These are phyloP conservation scores for Deroptyus accipitrinus DNA, from an alignment of 2,113 vertebrate genomes.

Conservation along the genomic window DNA sequence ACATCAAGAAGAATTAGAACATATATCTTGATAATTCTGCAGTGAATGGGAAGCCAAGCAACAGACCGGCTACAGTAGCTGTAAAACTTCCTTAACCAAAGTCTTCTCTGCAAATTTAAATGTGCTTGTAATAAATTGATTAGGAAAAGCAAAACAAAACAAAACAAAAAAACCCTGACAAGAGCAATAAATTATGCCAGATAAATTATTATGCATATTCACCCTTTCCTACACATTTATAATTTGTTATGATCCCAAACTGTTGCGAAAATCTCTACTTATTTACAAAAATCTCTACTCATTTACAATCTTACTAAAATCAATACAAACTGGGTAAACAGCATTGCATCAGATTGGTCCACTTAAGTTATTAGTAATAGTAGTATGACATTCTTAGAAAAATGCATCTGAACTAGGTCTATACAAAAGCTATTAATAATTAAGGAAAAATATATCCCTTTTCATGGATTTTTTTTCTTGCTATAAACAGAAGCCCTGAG, in stretches of 20 bases:
- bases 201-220: background rate
- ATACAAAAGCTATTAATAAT: background rate
- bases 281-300: background rate
- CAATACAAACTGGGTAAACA: background rate
- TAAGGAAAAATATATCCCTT: background rate
- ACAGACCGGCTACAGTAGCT: background rate
- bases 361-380: background rate
- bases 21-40: background rate
- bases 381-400: background rate
- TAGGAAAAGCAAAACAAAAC: background rate
- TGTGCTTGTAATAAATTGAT: background rate
- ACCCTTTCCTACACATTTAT: background rate
- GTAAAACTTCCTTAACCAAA: background rate
- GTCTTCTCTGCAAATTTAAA: background rate
- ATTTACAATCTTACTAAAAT: background rate
- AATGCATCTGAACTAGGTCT: background rate
- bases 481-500: background rate
- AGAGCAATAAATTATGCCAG: background rate
- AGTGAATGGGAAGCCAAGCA: background rate
- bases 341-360: background rate
- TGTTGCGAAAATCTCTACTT: background rate
- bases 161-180: background rate
- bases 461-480: background rate
- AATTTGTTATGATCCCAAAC: background rate
- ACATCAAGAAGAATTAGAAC: background rate